Percentiles rank a stretch among this genome's conserved stretches.
phyloP scores from a whole-genome alignment of 2,797 vertebrate genomes.

The Tapera naevia region DNA sequence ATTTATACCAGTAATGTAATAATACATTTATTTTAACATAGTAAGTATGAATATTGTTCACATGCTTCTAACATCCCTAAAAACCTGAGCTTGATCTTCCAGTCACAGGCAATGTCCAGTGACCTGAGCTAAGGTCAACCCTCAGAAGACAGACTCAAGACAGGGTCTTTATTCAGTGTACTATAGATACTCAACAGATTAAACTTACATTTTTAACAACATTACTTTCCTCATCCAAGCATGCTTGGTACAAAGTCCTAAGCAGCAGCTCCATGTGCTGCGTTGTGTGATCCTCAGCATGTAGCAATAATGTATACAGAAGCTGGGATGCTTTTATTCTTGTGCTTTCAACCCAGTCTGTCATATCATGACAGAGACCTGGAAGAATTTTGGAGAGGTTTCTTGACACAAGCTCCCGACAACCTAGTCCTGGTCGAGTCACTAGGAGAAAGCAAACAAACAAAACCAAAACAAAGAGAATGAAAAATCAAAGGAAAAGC shows the following conservation, averaged over 20 bases:
- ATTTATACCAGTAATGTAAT: not conserved
- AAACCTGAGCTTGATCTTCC: not conserved
- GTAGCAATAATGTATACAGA: constrained; percentile 83
- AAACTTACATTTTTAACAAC: constrained; percentile 87
- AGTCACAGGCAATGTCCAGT: not conserved
- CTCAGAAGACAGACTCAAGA: not conserved
- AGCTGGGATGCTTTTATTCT: constrained; percentile 88
- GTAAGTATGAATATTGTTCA: not conserved
- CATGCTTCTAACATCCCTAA: not conserved
- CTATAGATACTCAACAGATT: not conserved
- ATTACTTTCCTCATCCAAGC: constrained; percentile 79
- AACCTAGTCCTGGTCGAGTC: constrained; percentile 87
- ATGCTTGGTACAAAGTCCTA: constrained; percentile 81
- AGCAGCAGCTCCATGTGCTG: constrained; percentile 91
- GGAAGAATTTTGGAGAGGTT: constrained; percentile 90
- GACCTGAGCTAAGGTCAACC: not conserved
- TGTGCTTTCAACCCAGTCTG: constrained; percentile 90
- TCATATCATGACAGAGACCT: constrained; percentile 84
- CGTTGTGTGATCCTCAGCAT: constrained; percentile 90
- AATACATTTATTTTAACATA: not conserved
- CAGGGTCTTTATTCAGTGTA: not conserved
- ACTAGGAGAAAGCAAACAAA: constrained; percentile 65
- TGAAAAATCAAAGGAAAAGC: not conserved
- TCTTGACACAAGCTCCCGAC: constrained; percentile 90
- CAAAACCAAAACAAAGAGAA: not conserved